Base-by-base conservation (phyloP, 1,140 invertebrate genomes). In the Littorina saxatilis region DNA sequence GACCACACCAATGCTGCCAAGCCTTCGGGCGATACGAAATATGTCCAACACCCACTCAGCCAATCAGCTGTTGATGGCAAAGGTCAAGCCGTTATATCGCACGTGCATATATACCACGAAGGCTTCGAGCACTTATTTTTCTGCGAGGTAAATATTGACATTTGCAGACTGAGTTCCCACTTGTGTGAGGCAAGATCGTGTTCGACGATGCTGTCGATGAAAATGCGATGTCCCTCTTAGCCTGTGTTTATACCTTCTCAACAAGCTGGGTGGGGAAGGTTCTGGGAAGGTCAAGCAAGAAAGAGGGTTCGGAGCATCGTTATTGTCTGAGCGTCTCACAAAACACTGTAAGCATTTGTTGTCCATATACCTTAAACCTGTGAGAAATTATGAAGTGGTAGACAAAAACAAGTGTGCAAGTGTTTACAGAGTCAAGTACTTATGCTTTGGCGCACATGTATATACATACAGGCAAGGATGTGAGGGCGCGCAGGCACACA, bases 141-240 rank as follows among this genome's bases (percentile, higher is more conserved):
- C 13, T 68, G 70, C 39, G 27, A 47, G 1, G 70, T 73, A 73
- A 73, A 73, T 73, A 73, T 73, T 73, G 70, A 29, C 70, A n/a
- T 73, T 73, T 73, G 23, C 70, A 32, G 43, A 5, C 29, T 39
- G 27, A 73, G 9, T 15, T 39, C 0, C 70, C 70, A 73, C 40
- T 73, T 73, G 20, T 40, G 1, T 27, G 3, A 27, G 70, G 23
- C 20, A 50, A 73, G 39, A 73, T 73, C 17, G 39, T 27, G 70
- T 73, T 73, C 70, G 40, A 73, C 11, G 37, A 29, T n/a, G 20
- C 5, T 23, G n/a, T 23, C 27, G 58, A 61, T 61, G n/a, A 61
- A 47, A 11, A 61, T 11, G 20, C n/a, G 58, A 5, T 61, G 58
- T 61, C n/a, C n/a, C 58, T 61, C 20, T 61, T n/a, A n/a, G 58